Evolutionary conservation across 1,140 invertebrate species (phyloP).

Genomic region (Neomicropteryx cornuta): DNA sequence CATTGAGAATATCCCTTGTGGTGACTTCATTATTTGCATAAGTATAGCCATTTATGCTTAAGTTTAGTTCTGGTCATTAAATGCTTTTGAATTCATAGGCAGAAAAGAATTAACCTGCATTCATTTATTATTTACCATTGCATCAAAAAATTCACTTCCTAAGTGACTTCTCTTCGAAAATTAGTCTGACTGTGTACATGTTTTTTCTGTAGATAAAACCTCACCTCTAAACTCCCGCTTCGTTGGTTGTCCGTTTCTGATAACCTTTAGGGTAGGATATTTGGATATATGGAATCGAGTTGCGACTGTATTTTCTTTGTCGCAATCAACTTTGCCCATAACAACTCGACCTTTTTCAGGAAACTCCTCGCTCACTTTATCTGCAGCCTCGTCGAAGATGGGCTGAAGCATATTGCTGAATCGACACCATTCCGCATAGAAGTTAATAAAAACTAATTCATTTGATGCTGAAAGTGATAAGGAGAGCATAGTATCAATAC

Average conservation of each 20-base stretch:
- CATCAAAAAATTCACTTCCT: no score
- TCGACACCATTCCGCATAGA: constrained; percentile 96
- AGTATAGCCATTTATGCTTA: no score
- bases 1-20: no score
- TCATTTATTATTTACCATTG: no score
- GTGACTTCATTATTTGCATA: no score
- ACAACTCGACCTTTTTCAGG: constrained; percentile 76
- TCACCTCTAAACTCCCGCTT: constrained; percentile 90
- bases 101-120: no score
- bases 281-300: constrained; percentile 92
- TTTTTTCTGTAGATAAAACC: no score
- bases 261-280: constrained; percentile 96
- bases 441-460: constrained; percentile 96
- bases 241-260: constrained; percentile 84
- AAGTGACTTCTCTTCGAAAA: no score
- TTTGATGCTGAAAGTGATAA: constrained; percentile 67
- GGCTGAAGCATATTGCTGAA: constrained; percentile 94
- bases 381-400: constrained; percentile 92
- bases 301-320: constrained; percentile 75
- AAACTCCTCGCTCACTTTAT: constrained; percentile 72
- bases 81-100: no score
- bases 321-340: constrained; percentile 96
- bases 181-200: no score
- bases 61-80: no score
- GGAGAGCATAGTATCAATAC: constrained; percentile 12